Percentiles rank a stretch among this genome's conserved stretches.
Conservation (phyloP, 2,888 invertebrate species). For the Melieria omissa region DNA sequence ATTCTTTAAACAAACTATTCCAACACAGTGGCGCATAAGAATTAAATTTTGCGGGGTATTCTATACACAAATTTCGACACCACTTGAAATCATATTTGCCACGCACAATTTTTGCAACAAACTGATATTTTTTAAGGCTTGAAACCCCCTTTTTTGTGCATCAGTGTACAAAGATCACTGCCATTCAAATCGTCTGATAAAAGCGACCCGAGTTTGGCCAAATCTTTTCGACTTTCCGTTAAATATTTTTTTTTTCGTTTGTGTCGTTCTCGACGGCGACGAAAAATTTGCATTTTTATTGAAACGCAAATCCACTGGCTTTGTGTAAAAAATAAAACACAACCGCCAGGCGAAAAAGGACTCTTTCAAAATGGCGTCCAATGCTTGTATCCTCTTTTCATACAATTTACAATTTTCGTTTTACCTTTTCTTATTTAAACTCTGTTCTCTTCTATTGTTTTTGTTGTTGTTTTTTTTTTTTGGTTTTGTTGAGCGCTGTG, state of each 20-base stretch:
- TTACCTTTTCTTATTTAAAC: not conserved
- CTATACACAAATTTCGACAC: no score
- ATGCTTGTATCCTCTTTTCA: slow-evolving; percentile 22
- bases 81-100: no score
- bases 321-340: slow-evolving; percentile 52
- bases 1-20: no score
- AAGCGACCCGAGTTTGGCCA: not conserved
- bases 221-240: not conserved
- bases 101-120: no score
- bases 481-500: not conserved
- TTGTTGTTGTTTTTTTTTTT: not conserved
- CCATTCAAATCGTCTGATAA: slow-evolving; percentile 2
- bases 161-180: not conserved
- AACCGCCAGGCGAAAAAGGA: not conserved
- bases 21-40: no score
- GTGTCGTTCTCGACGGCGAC: slow-evolving; percentile 3
- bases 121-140: no score
- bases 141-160: no score
- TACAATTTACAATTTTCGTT: not conserved
- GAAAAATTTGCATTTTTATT: slow-evolving; percentile 65
- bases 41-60: no score
- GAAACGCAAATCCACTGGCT: slow-evolving; percentile 66
- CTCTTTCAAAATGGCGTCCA: slow-evolving; percentile 23
- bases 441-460: slow-evolving; percentile 4
- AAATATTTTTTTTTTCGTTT: no score